These are phyloP conservation scores for Chrysocyon brachyurus DNA, from an alignment of 2,797 vertebrate genomes.

Conservation along the genomic window DNA sequence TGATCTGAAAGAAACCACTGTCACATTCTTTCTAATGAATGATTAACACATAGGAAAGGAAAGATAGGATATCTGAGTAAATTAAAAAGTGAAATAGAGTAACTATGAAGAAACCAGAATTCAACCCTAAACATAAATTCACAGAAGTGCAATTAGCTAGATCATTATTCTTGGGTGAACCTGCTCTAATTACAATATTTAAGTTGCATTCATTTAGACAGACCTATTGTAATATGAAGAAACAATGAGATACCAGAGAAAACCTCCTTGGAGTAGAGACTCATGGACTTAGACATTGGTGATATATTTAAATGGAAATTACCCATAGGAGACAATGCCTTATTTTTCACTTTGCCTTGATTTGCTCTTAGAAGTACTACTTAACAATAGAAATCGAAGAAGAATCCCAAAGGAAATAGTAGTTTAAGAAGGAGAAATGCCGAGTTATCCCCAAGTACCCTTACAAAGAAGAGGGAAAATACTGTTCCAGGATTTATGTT, in stretches of 20 bases:
- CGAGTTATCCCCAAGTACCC: neutral
- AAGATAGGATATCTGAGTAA: constrained; percentile 62
- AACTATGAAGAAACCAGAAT: constrained; percentile 23
- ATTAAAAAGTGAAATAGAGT: constrained; percentile 12
- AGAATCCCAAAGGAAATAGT: neutral
- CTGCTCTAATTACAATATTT: neutral
- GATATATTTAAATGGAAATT: constrained; percentile 45
- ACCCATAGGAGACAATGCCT: neutral
- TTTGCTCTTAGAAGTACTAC: neutral
- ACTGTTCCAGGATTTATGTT: neutral
- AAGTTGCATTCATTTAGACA: neutral
- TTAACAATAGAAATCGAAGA: neutral
- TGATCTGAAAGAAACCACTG: constrained; percentile 65
- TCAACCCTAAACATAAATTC: neutral
- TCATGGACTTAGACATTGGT: neutral
- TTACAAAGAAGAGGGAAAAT: neutral
- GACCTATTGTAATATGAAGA: neutral
- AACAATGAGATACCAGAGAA: neutral
- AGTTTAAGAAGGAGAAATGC: neutral
- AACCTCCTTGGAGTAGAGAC: neutral
- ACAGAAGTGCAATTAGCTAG: neutral
- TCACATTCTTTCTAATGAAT: constrained; percentile 60
- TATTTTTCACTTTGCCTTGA: neutral
- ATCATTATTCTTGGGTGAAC: neutral
- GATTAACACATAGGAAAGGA: constrained; percentile 69